Percentiles rank a stretch among this genome's conserved stretches.
phyloP scores from a whole-genome alignment of 2,113 vertebrate genomes.

The Eudyptes chrysolophus region DNA sequence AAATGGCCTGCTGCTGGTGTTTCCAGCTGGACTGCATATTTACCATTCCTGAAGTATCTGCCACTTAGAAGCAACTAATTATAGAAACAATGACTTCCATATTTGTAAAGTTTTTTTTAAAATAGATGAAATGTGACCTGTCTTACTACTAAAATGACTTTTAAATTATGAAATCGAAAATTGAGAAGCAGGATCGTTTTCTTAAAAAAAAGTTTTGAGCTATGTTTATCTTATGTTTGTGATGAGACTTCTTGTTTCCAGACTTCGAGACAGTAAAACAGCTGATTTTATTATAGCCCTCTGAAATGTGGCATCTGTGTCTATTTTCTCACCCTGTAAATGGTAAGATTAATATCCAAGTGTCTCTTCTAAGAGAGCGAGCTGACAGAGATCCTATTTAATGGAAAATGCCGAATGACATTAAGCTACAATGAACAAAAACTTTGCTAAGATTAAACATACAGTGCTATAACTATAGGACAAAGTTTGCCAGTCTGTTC shows the following conservation, averaged over 20 bases:
- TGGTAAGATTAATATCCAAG: not conserved
- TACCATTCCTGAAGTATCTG: constrained; percentile 52
- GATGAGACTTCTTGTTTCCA: constrained; percentile 21
- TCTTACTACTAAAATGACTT: not conserved
- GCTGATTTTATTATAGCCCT: constrained; percentile 31
- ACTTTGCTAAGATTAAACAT: constrained; percentile 64
- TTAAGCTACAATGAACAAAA: constrained; percentile 64
- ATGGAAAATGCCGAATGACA: constrained; percentile 16
- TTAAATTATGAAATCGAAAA: not conserved
- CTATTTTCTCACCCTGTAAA: constrained; percentile 52
- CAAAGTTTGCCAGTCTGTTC: constrained; percentile 74
- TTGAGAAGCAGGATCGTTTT: not conserved
- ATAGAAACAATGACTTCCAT: constrained; percentile 51
- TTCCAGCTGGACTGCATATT: constrained; percentile 53
- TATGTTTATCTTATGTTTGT: not conserved
- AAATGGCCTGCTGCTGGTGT: not conserved
- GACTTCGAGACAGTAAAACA: not conserved
- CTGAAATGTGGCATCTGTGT: constrained; percentile 29
- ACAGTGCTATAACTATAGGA: constrained; percentile 52
- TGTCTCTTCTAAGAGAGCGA: not conserved
- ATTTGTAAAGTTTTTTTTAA: constrained; percentile 50
- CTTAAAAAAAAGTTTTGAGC: not conserved
- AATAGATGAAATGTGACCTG: constrained; percentile 25
- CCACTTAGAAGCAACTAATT: constrained; percentile 40
- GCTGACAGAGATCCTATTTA: constrained; percentile 57